Evolutionary conservation across 2,113 vertebrate genomes (phyloP), one percentile per base, ranked within the genome.

Genomic region (Acrocephalus kingi): DNA sequence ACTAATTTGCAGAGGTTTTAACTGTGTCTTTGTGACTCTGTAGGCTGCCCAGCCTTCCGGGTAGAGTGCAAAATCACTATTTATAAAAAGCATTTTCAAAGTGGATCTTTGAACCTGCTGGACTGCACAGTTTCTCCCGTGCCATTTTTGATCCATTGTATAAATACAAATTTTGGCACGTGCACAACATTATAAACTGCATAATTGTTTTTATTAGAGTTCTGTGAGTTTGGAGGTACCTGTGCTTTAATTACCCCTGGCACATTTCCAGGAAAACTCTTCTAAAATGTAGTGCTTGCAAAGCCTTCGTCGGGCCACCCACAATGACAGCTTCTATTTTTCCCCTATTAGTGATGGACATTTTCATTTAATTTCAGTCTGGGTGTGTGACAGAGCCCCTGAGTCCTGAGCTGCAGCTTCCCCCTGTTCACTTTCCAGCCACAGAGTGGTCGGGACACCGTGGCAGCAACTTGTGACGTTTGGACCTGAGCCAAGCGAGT

Each of bases 151-250:
- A 93, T 94, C 92, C 94, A 95, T 85, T 95, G 71, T 95, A 92
- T 90, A 90, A 95, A 96, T 96, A 96, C 82, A 48, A 91, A 97
- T 93, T 93, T 82, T 97, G 96, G 97, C 94, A 93, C 22, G 19
- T 86, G 75, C 77, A 84, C 73, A 85, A 77, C 94, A 77, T 76
- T 92, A 89, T 96, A 94, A 96, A 97, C 89, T 67, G 62, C 82
- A 89, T 96, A 96, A 94, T 95, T 96, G 91, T 95, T 97, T 97
- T 97, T 96, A 97, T 97, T 96, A 96, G 96, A 96, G 84, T 94
- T 95, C 95, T 96, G 96, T 77, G 94, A 94, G 91, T 97, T 97
- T 95, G 93, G 92, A 97, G 95, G 97, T 97, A 97, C 96, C 97
- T 97, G 95, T 93, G 94, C 95, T 97, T 96, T 96, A 97, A 97